Percentiles rank a stretch among this genome's conserved stretches.
Evolutionary conservation across 2,888 invertebrate genomes (phyloP).

Genomic region (Eurytoma californica): DNA sequence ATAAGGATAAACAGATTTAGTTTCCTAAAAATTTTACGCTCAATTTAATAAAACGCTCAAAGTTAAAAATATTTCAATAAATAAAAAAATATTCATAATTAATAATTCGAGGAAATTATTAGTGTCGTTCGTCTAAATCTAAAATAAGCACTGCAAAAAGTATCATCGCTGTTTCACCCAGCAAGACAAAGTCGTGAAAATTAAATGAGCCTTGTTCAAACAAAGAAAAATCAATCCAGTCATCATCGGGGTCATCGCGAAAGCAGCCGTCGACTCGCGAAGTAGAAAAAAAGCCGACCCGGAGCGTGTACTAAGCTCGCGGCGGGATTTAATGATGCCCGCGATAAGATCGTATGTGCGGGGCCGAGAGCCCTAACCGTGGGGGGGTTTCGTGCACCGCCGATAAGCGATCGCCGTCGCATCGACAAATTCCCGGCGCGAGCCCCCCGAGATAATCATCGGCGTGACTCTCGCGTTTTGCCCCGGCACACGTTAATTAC

Average conservation of each 20-base stretch:
- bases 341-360: conserved; percentile 11
- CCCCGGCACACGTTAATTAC: conserved; percentile 38
- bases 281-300: background rate
- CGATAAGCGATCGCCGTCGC: conserved; percentile 42
- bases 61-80: too few relatives aligned
- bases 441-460: conserved; percentile 31
- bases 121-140: too few relatives aligned
- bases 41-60: too few relatives aligned
- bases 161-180: background rate
- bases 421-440: conserved; percentile 14
- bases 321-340: conserved; percentile 19
- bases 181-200: background rate
- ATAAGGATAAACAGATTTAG: too few relatives aligned
- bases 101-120: too few relatives aligned
- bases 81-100: too few relatives aligned
- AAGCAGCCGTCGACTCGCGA: too few relatives aligned
- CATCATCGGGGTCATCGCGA: too few relatives aligned
- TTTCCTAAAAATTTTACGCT: too few relatives aligned
- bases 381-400: background rate
- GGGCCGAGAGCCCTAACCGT: background rate
- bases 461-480: conserved; percentile 27
- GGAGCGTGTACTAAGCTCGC: conserved; percentile 8
- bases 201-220: too few relatives aligned
- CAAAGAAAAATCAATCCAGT: too few relatives aligned
- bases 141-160: background rate